A percentile compares a stretch with the other conserved stretches of the same genome.
Evolutionary conservation across 2,797 vertebrate genomes (phyloP).

Genomic region (Darevskia mixta): DNA sequence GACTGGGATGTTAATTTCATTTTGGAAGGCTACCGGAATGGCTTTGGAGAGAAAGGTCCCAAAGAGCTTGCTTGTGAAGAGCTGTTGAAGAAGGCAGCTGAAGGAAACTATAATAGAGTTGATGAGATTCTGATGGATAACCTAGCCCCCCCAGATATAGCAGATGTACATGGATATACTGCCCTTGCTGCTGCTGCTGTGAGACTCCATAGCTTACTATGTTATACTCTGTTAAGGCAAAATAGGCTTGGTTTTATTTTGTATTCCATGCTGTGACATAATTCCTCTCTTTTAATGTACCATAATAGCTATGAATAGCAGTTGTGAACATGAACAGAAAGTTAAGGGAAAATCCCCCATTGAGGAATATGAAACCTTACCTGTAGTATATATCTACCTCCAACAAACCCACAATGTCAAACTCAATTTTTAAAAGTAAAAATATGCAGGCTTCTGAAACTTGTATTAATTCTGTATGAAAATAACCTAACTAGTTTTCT

Average conservation of each 20-base stretch:
- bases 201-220: constrained; percentile 52
- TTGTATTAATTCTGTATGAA: not conserved
- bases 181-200: constrained; percentile 87
- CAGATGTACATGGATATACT: constrained; percentile 82
- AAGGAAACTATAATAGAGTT: constrained; percentile 77
- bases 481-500: not conserved
- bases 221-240: not conserved
- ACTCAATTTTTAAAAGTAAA: not conserved
- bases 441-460: not conserved
- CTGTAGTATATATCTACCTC: not conserved
- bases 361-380: not conserved
- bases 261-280: not conserved
- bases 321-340: not conserved
- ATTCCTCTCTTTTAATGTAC: not conserved
- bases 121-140: constrained; percentile 71
- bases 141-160: constrained; percentile 81
- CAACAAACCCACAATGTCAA: not conserved
- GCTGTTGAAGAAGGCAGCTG: constrained; percentile 79
- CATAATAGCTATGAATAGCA: not conserved
- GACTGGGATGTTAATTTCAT: constrained; percentile 81
- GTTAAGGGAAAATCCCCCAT: not conserved
- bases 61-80: constrained; percentile 80
- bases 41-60: constrained; percentile 81
- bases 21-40: constrained; percentile 74
- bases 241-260: constrained; percentile 9